Conservation (phyloP, 2,113 vertebrate species). For the Eupsittula cactorum region DNA sequence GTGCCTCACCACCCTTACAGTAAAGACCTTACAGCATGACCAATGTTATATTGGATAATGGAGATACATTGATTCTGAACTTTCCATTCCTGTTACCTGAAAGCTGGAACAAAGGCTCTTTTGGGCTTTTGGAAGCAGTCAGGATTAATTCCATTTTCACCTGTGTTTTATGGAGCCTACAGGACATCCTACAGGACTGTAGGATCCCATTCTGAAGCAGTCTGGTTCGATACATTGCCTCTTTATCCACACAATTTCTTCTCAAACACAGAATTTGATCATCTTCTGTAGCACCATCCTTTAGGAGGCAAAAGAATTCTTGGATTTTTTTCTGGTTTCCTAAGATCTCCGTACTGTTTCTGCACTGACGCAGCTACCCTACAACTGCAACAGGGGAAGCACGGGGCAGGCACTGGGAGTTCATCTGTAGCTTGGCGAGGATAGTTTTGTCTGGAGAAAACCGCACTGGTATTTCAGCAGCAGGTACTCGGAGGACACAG, state of each 20-base stretch:
- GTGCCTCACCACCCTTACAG: no score
- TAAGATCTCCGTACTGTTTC: not conserved
- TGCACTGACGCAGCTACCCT: not conserved
- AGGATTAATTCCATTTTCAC: no score
- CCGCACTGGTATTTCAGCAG: not conserved
- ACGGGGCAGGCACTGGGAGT: not conserved
- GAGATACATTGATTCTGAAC: not conserved
- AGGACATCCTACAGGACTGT: not conserved
- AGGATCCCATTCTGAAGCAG: not conserved
- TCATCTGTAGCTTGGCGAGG: not conserved
- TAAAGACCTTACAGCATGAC: no score
- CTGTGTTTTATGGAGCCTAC: no score
- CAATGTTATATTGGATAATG: not conserved
- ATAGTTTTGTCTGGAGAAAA: not conserved
- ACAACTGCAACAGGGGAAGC: not conserved
- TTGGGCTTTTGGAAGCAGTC: no score
- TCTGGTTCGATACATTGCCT: not conserved
- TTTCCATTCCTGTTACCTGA: not conserved
- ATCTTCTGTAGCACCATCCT: not conserved
- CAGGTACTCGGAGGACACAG: not conserved
- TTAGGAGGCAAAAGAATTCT: not conserved
- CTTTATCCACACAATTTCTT: not conserved
- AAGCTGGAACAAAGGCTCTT: not conserved
- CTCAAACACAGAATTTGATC: not conserved
- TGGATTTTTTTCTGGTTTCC: not conserved